Percentiles rank a stretch among this genome's conserved stretches.
Conservation (phyloP, 2,888 invertebrate genomes). For the Micoletzkya japonica region DNA sequence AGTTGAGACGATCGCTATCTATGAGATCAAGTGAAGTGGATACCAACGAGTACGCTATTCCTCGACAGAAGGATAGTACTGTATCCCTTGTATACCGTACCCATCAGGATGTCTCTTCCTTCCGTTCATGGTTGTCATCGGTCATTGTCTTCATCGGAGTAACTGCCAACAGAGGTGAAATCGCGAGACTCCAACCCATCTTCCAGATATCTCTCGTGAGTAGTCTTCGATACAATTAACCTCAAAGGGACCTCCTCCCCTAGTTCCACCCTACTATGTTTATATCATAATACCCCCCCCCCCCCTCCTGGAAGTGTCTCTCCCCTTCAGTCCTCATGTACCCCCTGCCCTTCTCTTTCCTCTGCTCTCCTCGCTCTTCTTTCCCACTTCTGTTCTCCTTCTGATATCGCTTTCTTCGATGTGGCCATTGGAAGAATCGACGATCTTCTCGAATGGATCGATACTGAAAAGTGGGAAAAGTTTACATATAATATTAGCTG, state of each 20-base stretch:
- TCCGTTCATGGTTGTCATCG: constrained; percentile 3
- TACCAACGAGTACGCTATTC: too few species aligned
- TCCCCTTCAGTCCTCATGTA: constrained; percentile 19
- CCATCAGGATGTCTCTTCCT: constrained; percentile 13
- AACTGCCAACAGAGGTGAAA: not conserved
- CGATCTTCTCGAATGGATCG: not conserved
- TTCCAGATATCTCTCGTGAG: constrained; percentile 23
- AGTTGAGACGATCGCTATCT: too few species aligned
- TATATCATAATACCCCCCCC: not conserved
- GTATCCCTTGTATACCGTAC: not conserved
- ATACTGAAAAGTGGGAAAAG: too few species aligned
- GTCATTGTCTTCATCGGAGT: constrained; percentile 13
- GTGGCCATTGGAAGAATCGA: constrained; percentile 4
- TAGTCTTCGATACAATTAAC: too few species aligned
- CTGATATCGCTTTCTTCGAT: constrained; percentile 22
- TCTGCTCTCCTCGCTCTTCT: constrained; percentile 13
- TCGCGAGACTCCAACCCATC: constrained; percentile 3
- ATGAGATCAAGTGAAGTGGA: too few species aligned
- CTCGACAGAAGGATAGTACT: too few species aligned
- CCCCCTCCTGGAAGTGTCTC: not conserved
- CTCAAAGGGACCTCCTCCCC: too few species aligned
- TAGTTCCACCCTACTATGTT: too few species aligned
- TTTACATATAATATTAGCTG: too few species aligned
- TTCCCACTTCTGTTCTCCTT: constrained; percentile 14
- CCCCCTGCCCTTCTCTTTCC: not conserved